Percentiles rank a stretch among this genome's conserved stretches.
Evolutionary conservation across 2,888 invertebrate genomes (phyloP).

Genomic region (Protophormia terraenovae): DNA sequence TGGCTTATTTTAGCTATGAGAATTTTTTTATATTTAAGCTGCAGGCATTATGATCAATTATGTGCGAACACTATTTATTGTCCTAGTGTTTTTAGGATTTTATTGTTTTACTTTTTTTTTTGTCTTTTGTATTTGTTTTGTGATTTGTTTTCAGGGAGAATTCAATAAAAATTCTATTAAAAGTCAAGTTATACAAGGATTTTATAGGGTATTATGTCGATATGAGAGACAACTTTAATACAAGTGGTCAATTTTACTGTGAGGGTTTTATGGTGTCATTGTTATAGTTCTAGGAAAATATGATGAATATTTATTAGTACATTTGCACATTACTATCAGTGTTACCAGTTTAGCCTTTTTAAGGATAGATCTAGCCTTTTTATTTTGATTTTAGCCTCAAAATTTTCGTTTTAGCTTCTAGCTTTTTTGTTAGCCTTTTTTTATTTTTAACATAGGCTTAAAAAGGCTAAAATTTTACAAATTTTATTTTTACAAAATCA

Average conservation of each 20-base stretch:
- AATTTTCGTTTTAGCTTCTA: no score
- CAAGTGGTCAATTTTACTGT: neutral
- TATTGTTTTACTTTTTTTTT: neutral
- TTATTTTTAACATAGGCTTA: no score
- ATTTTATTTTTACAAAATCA: no score
- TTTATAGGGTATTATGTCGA: neutral
- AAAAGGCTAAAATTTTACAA: no score
- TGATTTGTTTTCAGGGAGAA: neutral
- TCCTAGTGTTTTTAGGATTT: neutral
- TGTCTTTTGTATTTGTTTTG: neutral
- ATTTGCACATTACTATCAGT: no score
- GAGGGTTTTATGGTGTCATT: neutral
- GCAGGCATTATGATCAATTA: slow-evolving; percentile 77
- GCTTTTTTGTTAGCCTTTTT: no score
- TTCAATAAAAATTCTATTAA: neutral
- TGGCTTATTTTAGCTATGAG: neutral
- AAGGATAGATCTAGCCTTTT: no score
- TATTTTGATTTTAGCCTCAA: no score
- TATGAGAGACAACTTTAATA: neutral
- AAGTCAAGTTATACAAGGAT: neutral
- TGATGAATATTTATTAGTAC: no score
- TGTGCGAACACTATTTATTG: slow-evolving; percentile 73
- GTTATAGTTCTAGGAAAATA: no score
- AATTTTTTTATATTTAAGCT: slow-evolving; percentile 28
- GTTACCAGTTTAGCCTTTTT: no score